These are phyloP conservation scores for Drosophila fuyamai DNA, from an alignment of 1,140 invertebrate genomes.

Conservation along the genomic window DNA sequence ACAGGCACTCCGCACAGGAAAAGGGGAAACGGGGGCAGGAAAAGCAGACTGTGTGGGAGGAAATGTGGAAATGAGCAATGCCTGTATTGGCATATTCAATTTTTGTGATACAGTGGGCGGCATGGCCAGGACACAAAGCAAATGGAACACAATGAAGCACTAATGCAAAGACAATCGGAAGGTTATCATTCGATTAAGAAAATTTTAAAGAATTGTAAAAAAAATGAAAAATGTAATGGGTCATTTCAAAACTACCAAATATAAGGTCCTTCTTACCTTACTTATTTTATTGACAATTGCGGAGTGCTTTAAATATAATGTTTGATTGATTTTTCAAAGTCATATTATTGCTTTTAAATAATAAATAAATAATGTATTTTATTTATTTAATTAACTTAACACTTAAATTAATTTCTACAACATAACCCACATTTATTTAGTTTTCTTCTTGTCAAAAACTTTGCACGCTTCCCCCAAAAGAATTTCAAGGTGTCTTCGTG, in stretches of 20 bases:
- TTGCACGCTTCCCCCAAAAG: background rate
- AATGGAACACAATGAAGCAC: slow-evolving; percentile 15
- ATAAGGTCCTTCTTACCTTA: no score
- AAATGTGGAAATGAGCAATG: slow-evolving; percentile 55
- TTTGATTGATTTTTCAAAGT: no score
- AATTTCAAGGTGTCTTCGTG: background rate
- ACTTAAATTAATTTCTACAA: background rate
- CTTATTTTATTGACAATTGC: no score
- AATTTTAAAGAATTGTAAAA: no score
- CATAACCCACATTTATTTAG: background rate
- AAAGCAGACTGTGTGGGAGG: slow-evolving; percentile 32
- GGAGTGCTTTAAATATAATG: no score
- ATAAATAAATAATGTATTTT: no score
- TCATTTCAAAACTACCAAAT: no score
- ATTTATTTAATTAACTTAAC: no score
- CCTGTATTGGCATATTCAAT: slow-evolving; percentile 56
- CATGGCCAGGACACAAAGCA: slow-evolving; percentile 20
- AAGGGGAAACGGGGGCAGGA: slow-evolving; percentile 7
- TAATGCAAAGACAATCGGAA: background rate
- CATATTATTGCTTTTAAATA: no score
- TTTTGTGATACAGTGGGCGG: slow-evolving; percentile 45
- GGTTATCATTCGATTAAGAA: no score
- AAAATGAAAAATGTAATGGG: no score
- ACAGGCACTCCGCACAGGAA: slow-evolving; percentile 4
- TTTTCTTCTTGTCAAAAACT: no score